Conservation (phyloP, 2,888 invertebrate genomes). For the Marronus borbonicus region DNA sequence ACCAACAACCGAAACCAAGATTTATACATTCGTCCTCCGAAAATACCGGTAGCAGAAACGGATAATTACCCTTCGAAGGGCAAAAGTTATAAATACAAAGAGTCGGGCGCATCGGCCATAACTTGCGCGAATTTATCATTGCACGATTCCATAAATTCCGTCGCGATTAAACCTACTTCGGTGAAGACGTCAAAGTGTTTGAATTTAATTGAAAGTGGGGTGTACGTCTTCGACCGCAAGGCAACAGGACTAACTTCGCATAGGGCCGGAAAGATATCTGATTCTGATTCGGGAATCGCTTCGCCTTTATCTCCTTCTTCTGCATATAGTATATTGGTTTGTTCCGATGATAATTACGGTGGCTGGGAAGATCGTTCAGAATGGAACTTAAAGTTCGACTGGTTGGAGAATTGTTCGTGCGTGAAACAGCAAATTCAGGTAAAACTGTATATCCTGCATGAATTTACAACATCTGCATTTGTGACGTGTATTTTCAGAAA, state of each 20-base stretch:
- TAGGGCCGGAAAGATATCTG: conserved; percentile 66
- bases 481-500: background rate
- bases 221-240: background rate
- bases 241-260: background rate
- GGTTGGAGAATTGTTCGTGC: conserved; percentile 64
- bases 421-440: conserved; percentile 66
- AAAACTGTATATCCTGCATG: conserved; percentile 30
- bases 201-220: background rate
- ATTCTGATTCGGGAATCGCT: conserved; percentile 69
- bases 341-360: conserved; percentile 59
- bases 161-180: background rate
- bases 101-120: background rate
- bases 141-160: conserved; percentile 33
- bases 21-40: conserved; percentile 43
- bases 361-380: conserved; percentile 47
- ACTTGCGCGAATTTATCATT: conserved; percentile 34
- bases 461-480: background rate
- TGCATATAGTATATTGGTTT: conserved; percentile 64
- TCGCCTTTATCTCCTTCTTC: conserved; percentile 69
- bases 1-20: conserved; percentile 28
- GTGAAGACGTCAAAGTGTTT: conserved; percentile 11
- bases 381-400: conserved; percentile 51
- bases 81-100: conserved; percentile 19
- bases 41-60: background rate
- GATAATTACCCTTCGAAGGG: conserved; percentile 30